Conservation (phyloP, 2,888 invertebrate species). For the Lasiommata megera region DNA sequence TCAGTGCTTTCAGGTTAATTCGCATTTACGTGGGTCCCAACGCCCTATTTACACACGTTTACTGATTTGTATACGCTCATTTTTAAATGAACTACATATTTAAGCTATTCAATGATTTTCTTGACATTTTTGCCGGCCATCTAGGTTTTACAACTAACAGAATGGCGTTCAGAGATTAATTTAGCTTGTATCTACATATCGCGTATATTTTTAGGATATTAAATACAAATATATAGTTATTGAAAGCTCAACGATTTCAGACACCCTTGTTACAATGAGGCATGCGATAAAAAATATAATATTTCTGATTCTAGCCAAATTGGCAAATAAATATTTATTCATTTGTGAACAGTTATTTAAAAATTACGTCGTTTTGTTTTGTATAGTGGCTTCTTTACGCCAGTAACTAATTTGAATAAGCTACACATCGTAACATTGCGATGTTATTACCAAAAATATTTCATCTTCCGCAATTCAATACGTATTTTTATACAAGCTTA, state of each 20-base stretch:
- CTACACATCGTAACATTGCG: conserved; percentile 57
- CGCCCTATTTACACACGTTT: conserved; percentile 19
- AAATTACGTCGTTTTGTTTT: conserved; percentile 31
- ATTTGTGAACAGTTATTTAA: conserved; percentile 31
- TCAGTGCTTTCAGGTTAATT: conserved; percentile 40
- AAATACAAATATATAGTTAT: conserved; percentile 60
- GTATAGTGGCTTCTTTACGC: conserved; percentile 43
- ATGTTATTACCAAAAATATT: conserved; percentile 75
- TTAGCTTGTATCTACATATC: conserved; percentile 35
- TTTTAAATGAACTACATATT: conserved; percentile 17
- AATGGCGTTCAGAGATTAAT: conserved; percentile 32
- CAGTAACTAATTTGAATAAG: conserved; percentile 58
- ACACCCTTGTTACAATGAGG: conserved; percentile 69
- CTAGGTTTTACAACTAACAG: conserved; percentile 37
- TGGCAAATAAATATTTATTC: conserved; percentile 37
- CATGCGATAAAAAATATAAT: conserved; percentile 43
- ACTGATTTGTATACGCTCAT: not conserved
- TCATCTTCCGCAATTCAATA: conserved; percentile 69
- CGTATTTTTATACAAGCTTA: conserved; percentile 70
- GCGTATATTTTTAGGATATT: conserved; percentile 41
- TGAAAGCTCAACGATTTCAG: conserved; percentile 74
- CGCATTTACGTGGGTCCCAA: conserved; percentile 60
- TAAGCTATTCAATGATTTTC: conserved; percentile 9
- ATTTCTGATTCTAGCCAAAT: conserved; percentile 38
- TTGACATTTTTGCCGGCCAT: conserved; percentile 38